Conservation (phyloP, 2,797 vertebrate species). For the Poeciliopsis presidionis region DNA sequence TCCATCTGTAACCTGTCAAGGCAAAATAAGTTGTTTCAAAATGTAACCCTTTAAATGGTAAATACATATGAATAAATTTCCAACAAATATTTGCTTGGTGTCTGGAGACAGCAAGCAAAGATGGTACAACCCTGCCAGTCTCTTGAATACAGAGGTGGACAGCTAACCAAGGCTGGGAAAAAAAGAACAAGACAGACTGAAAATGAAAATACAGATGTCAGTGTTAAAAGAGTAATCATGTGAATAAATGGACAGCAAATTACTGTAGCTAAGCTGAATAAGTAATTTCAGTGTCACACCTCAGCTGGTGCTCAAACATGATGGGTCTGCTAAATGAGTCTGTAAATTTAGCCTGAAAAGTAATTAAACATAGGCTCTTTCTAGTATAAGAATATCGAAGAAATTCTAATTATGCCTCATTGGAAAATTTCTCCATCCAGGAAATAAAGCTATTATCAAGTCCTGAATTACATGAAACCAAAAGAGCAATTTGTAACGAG, state of each 20-base stretch:
- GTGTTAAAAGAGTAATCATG: slow-evolving; percentile 13
- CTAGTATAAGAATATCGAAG: slow-evolving; percentile 57
- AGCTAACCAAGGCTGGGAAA: slow-evolving; percentile 19
- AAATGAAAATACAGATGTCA: slow-evolving; percentile 32
- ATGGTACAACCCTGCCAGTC: slow-evolving; percentile 13
- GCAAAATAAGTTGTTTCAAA: slow-evolving; percentile 14
- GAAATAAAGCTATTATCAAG: slow-evolving; percentile 72
- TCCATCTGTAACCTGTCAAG: background rate
- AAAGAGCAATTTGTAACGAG: slow-evolving; percentile 73
- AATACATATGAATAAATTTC: slow-evolving; percentile 13
- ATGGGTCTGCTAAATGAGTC: slow-evolving; percentile 51
- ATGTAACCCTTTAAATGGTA: slow-evolving; percentile 11
- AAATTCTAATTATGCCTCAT: slow-evolving; percentile 69
- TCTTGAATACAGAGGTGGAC: slow-evolving; percentile 23
- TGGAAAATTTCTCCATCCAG: slow-evolving; percentile 63
- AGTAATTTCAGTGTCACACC: slow-evolving; percentile 64
- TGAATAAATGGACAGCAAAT: slow-evolving; percentile 41
- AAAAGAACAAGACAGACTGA: slow-evolving; percentile 15
- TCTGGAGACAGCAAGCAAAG: slow-evolving; percentile 10
- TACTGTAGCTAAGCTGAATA: slow-evolving; percentile 46
- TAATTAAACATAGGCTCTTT: slow-evolving; percentile 67
- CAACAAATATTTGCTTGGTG: slow-evolving; percentile 11
- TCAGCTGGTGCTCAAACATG: slow-evolving; percentile 40
- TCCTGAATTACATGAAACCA: slow-evolving; percentile 69
- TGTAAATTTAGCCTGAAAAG: slow-evolving; percentile 58